Percentiles rank a stretch among this genome's conserved stretches.
These are phyloP conservation scores for Erinaceus europaeus DNA, from an alignment of 2,113 vertebrate species.

Conservation along the genomic window DNA sequence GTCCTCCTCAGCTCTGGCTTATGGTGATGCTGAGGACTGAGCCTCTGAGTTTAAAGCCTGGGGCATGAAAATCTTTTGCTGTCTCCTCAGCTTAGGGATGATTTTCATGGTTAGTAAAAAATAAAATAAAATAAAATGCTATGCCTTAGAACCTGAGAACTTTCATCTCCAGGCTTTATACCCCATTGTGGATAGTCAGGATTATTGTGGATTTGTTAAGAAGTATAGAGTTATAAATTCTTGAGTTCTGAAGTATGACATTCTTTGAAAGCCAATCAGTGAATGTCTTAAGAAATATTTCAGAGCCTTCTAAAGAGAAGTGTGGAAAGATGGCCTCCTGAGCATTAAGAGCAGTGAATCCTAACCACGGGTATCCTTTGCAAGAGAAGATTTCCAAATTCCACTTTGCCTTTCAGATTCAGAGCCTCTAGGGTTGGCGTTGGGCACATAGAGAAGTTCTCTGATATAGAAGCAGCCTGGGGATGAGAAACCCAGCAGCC, in stretches of 20 bases:
- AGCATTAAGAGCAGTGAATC: neutral
- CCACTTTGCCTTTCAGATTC: neutral
- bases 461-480: neutral
- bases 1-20: too few relatives aligned
- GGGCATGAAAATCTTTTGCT: too few relatives aligned
- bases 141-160: too few relatives aligned
- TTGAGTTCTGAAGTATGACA: neutral
- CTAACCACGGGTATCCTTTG: neutral
- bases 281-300: constrained; percentile 31
- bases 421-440: neutral
- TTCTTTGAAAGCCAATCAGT: neutral
- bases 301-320: constrained; percentile 17
- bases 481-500: neutral
- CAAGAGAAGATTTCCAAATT: neutral
- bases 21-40: too few relatives aligned
- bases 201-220: neutral
- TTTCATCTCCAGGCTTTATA: neutral
- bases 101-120: neutral
- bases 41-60: too few relatives aligned
- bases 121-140: too few relatives aligned
- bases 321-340: constrained; percentile 9
- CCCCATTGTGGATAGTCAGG: neutral
- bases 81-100: too few relatives aligned
- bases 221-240: neutral
- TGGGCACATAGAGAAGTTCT: neutral